These are phyloP conservation scores for Palloptera scutellata DNA, from an alignment of 2,888 invertebrate genomes.

Conservation along the genomic window DNA sequence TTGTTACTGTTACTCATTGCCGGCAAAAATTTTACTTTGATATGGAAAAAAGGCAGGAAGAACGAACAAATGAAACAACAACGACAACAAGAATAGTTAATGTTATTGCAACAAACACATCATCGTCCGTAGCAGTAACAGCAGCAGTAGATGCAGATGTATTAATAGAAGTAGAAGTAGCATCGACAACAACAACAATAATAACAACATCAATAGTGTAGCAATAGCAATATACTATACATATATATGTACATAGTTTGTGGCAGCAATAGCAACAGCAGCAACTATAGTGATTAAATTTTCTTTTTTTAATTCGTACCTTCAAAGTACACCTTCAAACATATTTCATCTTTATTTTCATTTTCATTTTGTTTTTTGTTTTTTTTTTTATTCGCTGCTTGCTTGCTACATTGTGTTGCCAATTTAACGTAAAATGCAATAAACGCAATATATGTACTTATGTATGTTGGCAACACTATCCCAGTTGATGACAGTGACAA, in stretches of 20 bases:
- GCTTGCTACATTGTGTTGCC: not conserved
- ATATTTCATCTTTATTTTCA: not conserved
- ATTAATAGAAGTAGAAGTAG: not conserved
- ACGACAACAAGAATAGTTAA: not conserved
- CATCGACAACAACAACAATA: not conserved
- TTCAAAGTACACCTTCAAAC: constrained; percentile 7
- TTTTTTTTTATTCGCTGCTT: not conserved
- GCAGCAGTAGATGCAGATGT: too few relatives aligned
- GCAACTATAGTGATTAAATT: constrained; percentile 1
- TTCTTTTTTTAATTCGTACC: not conserved
- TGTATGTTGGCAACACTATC: not conserved
- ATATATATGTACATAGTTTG: too few relatives aligned
- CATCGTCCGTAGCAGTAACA: not conserved
- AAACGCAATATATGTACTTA: not conserved
- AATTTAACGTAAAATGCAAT: not conserved
- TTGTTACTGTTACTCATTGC: too few relatives aligned
- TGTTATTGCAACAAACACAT: not conserved
- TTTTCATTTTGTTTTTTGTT: not conserved
- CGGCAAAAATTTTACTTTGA: too few relatives aligned
- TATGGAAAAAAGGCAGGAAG: too few relatives aligned
- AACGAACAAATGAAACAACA: not conserved
- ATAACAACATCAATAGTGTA: not conserved
- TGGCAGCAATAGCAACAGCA: not conserved
- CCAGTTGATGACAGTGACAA: not conserved
- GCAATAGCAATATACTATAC: constrained; percentile 4